Evolutionary conservation across 2,113 vertebrate genomes (phyloP), one percentile per base, ranked within the genome.

Genomic region (Crotalus viridis): DNA sequence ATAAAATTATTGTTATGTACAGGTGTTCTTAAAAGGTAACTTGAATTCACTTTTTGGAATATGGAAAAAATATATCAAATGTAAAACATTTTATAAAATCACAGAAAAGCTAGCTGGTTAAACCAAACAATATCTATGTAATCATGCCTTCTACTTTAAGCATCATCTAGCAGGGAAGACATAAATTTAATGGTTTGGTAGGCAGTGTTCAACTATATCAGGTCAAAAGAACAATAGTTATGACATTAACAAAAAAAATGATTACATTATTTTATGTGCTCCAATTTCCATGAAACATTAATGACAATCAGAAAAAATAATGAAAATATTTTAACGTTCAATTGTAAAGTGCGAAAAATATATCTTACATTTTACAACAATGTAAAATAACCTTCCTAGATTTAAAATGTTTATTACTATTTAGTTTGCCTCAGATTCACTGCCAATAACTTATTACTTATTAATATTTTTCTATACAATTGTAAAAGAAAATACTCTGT

Each of bases 1-100:
- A 95, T 43, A 19, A 94, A 95, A 92, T 90, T 95, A 26, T 26
- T 93, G 91, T 95, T 92, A 59, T 54, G 93, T 26, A 85, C 13
- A 33, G 13, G 28, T 3, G 33, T 91, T 93, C 91, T 6, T 93
- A 92, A 93, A 94, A 24, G 26, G 43, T 17, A 9, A 69, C 21
- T 15, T 9, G 89, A 1, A 93, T 86, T 89, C 88, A 93, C 2
- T 87, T 4, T 81, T 55, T 43, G 12, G 19, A 90, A 5, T 28
- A 21, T 61, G 5, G 89, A 94, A 33, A 33, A 26, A 87, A 88
- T 89, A 0, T 91, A 0, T 15, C 56, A 87, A 46, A 48, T 59
- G 55, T 51, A 12, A 81, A 81, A 74, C 3, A 33, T 26, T 89
- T 10, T 89, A 56, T 54, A 69, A 85, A 9, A 21, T 43, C 7